Evolutionary conservation across 2,888 invertebrate species (phyloP), one percentile per base, ranked within the genome.

Genomic region (Auanema freiburgensis): DNA sequence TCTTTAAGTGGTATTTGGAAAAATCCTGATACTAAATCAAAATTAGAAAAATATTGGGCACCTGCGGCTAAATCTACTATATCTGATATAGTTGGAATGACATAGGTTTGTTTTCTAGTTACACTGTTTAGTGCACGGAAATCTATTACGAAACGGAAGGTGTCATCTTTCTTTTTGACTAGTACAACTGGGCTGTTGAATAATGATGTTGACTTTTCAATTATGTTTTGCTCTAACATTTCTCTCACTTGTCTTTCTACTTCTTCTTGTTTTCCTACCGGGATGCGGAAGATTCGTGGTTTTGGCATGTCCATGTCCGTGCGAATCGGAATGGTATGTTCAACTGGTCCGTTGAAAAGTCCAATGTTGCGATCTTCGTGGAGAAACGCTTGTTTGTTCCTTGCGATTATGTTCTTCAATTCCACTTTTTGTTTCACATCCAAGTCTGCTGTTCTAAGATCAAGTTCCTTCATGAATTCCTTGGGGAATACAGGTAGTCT

Each of bases 1-100:
- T 57, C 16, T 16, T 46, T 44, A 21, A 74, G 51, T 0, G 33
- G 43, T 10, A 75, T 58, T 60, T 74, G 71, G 46, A 65, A 67
- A 40, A 69, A 74, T 41, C 67, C 74, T 21, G 52, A 18, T 3
- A 41, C n/a, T 2, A 74, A 23, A 53, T 74, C 74, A 41, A 74
- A 55, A 21, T 58, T 63, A 0, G 65, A 41, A 56, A 59, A 74
- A 42, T 53, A 44, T 42, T 57, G 49, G 4, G 43, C 50, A 42
- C 46, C 46, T 1, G 57, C 51, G 16, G 63, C 63, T 16, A 41
- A 21, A n/a, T 63, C 63, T 1, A 50, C 46, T 1, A 63, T 41
- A 6, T 63, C 63, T 5, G 25, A 4, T 4, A 57, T 58, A 8
- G 57, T 16, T 14, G 65, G 65, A 21, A 59, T 59, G n/a, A 59